Evolutionary conservation across 2,888 invertebrate species (phyloP).

Genomic region (Cotesia congregata): DNA sequence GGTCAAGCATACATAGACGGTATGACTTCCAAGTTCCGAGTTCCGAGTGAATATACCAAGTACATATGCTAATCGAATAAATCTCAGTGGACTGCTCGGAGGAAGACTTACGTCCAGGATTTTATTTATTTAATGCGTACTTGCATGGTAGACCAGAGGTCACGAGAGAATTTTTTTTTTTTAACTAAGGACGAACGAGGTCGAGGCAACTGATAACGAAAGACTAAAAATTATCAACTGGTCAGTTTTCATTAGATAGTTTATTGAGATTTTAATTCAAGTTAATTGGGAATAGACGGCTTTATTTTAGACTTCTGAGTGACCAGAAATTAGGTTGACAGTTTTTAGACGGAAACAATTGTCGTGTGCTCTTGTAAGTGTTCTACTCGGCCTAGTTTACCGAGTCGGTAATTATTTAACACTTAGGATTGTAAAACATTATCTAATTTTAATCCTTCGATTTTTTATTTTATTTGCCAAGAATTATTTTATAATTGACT

Average conservation of each 20-base stretch:
- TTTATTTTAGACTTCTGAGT: neutral
- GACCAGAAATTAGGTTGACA: slow-evolving; percentile 19
- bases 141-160: neutral
- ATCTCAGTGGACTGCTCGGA: neutral
- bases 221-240: too few species aligned
- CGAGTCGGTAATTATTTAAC: neutral
- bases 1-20: slow-evolving; percentile 1
- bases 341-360: slow-evolving; percentile 16
- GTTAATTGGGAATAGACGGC: neutral
- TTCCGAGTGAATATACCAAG: neutral
- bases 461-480: neutral
- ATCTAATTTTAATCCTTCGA: neutral
- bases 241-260: neutral
- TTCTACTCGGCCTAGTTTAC: slow-evolving; percentile 20
- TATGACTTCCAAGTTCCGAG: neutral
- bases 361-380: slow-evolving; percentile 3
- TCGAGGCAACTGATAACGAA: neutral
- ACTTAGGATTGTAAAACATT: neutral
- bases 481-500: too few species aligned
- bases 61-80: slow-evolving; percentile 14
- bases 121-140: neutral
- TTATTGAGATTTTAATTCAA: neutral
- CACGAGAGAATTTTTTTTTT: neutral
- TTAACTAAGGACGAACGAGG: neutral
- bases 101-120: neutral